phyloP scores from a whole-genome alignment of 2,797 vertebrate genomes.

The Telmatherina bonti region DNA sequence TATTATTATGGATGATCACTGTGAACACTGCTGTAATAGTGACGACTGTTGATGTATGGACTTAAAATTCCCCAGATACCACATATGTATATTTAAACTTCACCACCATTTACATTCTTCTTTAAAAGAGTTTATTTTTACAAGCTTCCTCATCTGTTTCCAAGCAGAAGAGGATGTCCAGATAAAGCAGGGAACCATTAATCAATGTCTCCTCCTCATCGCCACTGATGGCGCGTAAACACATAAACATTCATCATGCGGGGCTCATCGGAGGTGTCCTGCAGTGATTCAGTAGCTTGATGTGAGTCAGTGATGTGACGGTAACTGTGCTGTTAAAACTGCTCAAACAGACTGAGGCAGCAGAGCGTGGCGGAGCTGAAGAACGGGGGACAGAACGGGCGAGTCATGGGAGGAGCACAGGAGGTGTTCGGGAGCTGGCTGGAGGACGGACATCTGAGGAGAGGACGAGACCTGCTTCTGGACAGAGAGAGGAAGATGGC shows the following conservation, averaged over 20 bases:
- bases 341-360: conserved; percentile 77
- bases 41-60: not conserved
- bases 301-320: not conserved
- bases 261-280: conserved; percentile 9
- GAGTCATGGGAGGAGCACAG: conserved; percentile 62
- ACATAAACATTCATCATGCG: not conserved
- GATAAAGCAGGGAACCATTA: conserved; percentile 8
- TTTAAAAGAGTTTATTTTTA: not conserved
- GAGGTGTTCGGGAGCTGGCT: conserved; percentile 86
- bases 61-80: not conserved
- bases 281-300: conserved; percentile 1
- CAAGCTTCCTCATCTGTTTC: not conserved
- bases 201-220: not conserved
- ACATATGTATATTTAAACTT: not conserved
- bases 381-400: conserved; percentile 82
- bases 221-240: not conserved
- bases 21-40: not conserved
- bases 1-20: not conserved
- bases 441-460: conserved; percentile 74
- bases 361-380: conserved; percentile 78
- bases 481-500: conserved; percentile 75
- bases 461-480: conserved; percentile 84
- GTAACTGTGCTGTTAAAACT: conserved; percentile 8
- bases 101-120: not conserved
- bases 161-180: not conserved